Evolutionary conservation across 1,140 invertebrate genomes (phyloP).

Genomic region (Littorina saxatilis): DNA sequence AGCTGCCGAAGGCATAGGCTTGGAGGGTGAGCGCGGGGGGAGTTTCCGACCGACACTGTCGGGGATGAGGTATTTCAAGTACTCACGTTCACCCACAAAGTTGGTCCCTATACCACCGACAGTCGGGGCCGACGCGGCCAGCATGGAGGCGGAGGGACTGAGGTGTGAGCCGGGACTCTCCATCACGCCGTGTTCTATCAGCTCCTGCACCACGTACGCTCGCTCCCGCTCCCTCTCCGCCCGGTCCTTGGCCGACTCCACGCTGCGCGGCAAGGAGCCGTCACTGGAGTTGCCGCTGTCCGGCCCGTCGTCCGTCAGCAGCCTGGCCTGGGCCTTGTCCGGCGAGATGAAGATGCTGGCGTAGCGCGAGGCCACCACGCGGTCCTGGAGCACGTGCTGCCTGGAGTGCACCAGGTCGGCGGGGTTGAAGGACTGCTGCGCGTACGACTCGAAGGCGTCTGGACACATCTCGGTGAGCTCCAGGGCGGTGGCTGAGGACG

Average conservation of each 20-base stretch:
- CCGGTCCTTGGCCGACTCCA: conserved; percentile 59
- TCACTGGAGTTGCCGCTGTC: conserved; percentile 70
- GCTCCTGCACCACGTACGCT: conserved; percentile 4
- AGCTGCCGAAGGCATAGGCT: conserved; percentile 38
- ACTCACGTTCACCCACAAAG: conserved; percentile 44
- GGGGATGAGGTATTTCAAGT: conserved; percentile 45
- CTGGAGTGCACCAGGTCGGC: conserved; percentile 52
- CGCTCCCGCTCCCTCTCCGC: neutral
- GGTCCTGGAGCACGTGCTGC: conserved; percentile 43
- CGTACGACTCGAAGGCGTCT: conserved; percentile 75
- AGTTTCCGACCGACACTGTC: conserved; percentile 44
- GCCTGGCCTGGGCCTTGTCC: conserved; percentile 68
- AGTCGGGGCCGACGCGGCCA: conserved; percentile 1
- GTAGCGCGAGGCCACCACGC: conserved; percentile 64
- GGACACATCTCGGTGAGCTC: conserved; percentile 90
- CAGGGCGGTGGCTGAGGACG: conserved; percentile 69
- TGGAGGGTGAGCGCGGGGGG: conserved; percentile 49
- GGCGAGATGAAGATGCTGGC: conserved; percentile 72
- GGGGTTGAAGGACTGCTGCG: conserved; percentile 52
- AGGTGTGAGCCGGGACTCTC: conserved; percentile 53
- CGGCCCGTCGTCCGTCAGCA: conserved; percentile 62
- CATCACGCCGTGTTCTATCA: conserved; percentile 55
- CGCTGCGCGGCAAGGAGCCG: conserved; percentile 66
- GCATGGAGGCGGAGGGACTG: conserved; percentile 53
- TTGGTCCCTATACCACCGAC: neutral